These are phyloP conservation scores for Himalopsyche japonica DNA, from an alignment of 2,888 invertebrate species.

Conservation along the genomic window DNA sequence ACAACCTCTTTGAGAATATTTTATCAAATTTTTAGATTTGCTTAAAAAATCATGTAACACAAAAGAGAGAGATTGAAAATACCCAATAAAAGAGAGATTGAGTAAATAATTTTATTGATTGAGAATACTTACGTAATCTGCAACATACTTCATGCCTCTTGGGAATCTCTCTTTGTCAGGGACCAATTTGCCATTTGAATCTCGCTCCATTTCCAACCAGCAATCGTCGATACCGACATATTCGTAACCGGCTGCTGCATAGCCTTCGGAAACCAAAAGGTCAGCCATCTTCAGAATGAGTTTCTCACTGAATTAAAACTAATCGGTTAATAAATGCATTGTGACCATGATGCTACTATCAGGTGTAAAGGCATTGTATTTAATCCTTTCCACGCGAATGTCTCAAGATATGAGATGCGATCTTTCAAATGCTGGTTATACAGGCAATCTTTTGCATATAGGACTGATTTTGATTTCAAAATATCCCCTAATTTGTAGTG, in stretches of 20 bases:
- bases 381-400: too few species aligned
- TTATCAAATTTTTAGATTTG: not conserved
- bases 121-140: conserved; percentile 61
- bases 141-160: conserved; percentile 61
- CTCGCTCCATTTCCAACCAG: conserved; percentile 60
- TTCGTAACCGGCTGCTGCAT: conserved; percentile 62
- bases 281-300: conserved; percentile 61
- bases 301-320: conserved; percentile 52
- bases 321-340: not conserved
- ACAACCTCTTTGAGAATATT: not conserved
- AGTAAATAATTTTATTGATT: not conserved
- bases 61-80: too few species aligned
- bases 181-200: conserved; percentile 52
- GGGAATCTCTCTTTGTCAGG: conserved; percentile 64
- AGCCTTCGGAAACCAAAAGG: conserved; percentile 62
- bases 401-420: too few species aligned
- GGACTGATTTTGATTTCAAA: too few species aligned
- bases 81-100: not conserved
- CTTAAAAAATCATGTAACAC: not conserved
- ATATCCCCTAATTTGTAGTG: too few species aligned
- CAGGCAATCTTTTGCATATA: too few species aligned
- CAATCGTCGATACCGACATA: conserved; percentile 67
- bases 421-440: too few species aligned
- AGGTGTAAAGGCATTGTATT: too few species aligned
- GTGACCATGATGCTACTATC: too few species aligned